Percentiles rank a stretch among this genome's conserved stretches.
Evolutionary conservation across 2,797 vertebrate species (phyloP).

Genomic region (Gymnothorax reevesii): DNA sequence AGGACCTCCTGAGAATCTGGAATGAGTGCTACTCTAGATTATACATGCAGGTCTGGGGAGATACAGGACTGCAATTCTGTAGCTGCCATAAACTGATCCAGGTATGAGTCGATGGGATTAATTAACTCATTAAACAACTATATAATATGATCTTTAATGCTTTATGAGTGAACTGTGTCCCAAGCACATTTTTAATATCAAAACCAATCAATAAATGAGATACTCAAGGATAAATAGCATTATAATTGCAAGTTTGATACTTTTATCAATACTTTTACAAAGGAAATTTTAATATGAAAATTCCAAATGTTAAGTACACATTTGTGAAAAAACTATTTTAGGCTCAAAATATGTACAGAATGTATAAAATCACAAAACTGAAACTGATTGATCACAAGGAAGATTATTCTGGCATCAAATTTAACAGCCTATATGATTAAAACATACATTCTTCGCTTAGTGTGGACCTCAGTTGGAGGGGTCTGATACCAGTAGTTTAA

Average conservation of each 20-base stretch:
- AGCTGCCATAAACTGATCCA: neutral
- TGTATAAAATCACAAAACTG: conserved; percentile 1
- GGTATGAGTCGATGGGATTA: neutral
- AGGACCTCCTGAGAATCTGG: neutral
- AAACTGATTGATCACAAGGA: neutral
- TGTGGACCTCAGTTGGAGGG: neutral
- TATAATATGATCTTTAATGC: neutral
- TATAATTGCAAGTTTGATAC: no score
- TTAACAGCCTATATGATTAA: no score
- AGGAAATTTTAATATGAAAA: no score
- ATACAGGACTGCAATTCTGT: neutral
- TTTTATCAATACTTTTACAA: no score
- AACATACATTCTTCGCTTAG: neutral
- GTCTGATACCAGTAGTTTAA: neutral
- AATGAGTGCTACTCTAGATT: neutral
- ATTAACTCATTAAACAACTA: neutral
- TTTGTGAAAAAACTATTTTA: conserved; percentile 20
- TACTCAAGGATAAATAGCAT: neutral
- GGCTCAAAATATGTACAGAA: neutral
- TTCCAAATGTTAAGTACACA: neutral
- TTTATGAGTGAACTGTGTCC: neutral
- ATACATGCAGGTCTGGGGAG: neutral
- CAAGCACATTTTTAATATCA: neutral
- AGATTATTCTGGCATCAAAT: conserved; percentile 5
- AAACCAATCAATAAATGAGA: neutral